A percentile compares a stretch with the other conserved stretches of the same genome.
phyloP scores from a whole-genome alignment of 2,888 invertebrate genomes.

The Drosophila pseudotakahashii region DNA sequence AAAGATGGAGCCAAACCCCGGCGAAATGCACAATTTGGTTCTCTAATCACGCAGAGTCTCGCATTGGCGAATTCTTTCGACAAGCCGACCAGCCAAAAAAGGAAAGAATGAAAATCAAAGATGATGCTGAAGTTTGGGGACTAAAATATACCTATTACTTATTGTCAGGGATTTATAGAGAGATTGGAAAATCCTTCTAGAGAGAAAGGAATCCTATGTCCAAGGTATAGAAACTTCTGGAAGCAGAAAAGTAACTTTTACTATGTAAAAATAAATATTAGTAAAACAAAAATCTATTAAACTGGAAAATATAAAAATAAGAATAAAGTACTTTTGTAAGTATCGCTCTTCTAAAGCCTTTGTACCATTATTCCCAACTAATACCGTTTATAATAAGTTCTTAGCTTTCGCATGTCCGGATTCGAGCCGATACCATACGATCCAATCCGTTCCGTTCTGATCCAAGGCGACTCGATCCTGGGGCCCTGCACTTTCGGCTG shows the following conservation, averaged over 20 bases:
- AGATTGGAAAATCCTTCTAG: neutral
- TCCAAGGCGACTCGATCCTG: constrained; percentile 42
- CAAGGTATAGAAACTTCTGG: neutral
- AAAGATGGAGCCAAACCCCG: constrained; percentile 23
- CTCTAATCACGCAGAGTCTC: constrained; percentile 77
- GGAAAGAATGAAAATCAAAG: constrained; percentile 6
- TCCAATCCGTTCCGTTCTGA: constrained; percentile 32
- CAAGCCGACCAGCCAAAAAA: constrained; percentile 17
- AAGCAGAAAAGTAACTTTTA: neutral
- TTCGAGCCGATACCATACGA: constrained; percentile 34
- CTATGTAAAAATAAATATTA: neutral
- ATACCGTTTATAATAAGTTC: constrained; percentile 35
- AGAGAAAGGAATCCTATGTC: neutral
- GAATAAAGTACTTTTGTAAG: neutral
- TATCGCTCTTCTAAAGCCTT: neutral
- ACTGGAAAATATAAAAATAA: accelerated
- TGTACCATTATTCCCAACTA: neutral
- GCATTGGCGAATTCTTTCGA: constrained; percentile 65
- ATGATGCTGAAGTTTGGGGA: neutral
- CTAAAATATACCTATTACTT: constrained; percentile 4
- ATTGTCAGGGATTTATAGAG: neutral
- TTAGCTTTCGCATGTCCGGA: constrained; percentile 57
- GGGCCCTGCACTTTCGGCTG: constrained; percentile 61
- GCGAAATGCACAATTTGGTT: constrained; percentile 69
- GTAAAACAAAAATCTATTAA: neutral